Evolutionary conservation across 2,113 vertebrate species (phyloP), one percentile per base, ranked within the genome.

Genomic region (Vulpes vulpes): DNA sequence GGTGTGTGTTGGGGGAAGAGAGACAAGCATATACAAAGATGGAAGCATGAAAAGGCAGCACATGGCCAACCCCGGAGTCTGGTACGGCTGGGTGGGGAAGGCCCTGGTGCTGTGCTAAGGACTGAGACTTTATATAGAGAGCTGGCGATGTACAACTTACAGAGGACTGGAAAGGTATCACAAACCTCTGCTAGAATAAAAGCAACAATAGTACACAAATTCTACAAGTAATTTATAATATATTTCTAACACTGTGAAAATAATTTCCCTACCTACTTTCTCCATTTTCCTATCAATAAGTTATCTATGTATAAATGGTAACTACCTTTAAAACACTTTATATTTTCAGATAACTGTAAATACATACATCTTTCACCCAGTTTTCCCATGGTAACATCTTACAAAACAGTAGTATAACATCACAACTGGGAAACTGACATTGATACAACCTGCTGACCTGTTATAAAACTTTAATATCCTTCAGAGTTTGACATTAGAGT

Each of bases 81-180:
- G 55, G 60, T 11, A 4, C 15, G 23, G 55, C 79, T 32, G 25
- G 16, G 19, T 12, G 38, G 65, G 51, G 64, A 17, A 15, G 55
- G 22, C 4, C 71, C 17, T 12, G 2, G 74, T 0, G 35, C 43
- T 20, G 8, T 30, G 7, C 2, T 4, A 5, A 6, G 14, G 81
- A 65, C 25, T 49, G 8, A 30, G 57, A 49, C 30, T 85, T 81
- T 32, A 57, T 9, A 7, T 30, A 9, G 14, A 76, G 79, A 80
- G 83, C 57, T 49, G 71, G 12, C 16, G 49, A 30, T 51, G 2
- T 0, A n/a, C 9, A 20, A 30, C 35, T 55, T 51, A 53, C 76
- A 60, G 22, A 79, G 59, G 53, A 25, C 4, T 20, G 14, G 15
- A 43, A 92, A 94, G 27, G 43, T 35, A 67, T 30, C 11, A 59